Evolutionary conservation across 2,113 vertebrate species (phyloP), one percentile per base, ranked within the genome.

Genomic region (Gobio gobio): DNA sequence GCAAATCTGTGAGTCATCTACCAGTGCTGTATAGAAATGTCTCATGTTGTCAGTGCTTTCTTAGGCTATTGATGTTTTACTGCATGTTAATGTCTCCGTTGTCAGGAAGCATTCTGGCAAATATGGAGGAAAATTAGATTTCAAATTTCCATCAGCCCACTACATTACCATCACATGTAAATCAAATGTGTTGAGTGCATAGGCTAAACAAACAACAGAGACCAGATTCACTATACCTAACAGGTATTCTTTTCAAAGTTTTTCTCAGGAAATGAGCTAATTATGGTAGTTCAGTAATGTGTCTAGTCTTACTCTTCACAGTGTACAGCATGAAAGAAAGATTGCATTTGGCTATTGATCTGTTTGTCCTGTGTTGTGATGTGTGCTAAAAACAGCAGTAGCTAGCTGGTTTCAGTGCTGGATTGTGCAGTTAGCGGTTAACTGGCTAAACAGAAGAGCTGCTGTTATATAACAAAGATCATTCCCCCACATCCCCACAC

Each of bases 381-480:
- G 54, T 13, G 9, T 64, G 58, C 78, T 64, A 80, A 66, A 80
- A 80, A 64, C 24, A 80, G 59, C 40, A 45, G 16, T 14, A 59
- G 76, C 33, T 43, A 59, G 54, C 56, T 56, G 54, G 54, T 56
- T 18, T 56, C 75, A 56, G 7, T 5, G 8, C 3, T 66, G 51
- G 43, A 81, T 81, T 43, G 18, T 9, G 4, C 78, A 20, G 26
- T 51, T 77, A 77, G 49, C 26, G 3, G 47, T 36, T 40, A 82
- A 78, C 49, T 77, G 49, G 49, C 49, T 77, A 36, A 54, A 72
- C 80, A 5, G 29, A 72, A 56, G 49, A 58, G 20, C 33, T 24
- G 20, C n/a, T 54, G 63, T 58, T 72, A 58, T 26, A 29, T 83
- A 83, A 83, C 49, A 83, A 54, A 68, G 8, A 72, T 40, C 22